A percentile compares a stretch with the other conserved stretches of the same genome.
Conservation (phyloP, 2,888 invertebrate species). For the Andrena fulva region DNA sequence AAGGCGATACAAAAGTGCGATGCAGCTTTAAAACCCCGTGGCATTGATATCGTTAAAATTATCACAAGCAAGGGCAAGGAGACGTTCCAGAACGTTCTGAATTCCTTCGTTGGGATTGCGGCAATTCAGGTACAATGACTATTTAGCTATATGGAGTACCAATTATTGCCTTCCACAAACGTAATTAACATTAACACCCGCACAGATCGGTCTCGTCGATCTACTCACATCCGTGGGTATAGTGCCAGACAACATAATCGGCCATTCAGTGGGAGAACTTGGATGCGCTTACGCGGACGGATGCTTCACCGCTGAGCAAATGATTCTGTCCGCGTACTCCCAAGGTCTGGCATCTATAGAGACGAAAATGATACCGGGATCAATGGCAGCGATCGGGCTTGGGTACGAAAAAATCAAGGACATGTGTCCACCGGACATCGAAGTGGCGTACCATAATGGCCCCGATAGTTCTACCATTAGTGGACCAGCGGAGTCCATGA, state of each 20-base stretch:
- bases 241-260: conserved; percentile 90
- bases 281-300: conserved; percentile 98
- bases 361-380: conserved; percentile 87
- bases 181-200: too few species aligned
- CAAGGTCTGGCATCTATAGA: conserved; percentile 80
- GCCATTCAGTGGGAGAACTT: conserved; percentile 97
- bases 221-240: conserved; percentile 88
- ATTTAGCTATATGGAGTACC: background rate
- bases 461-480: conserved; percentile 95
- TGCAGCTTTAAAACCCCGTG: conserved; percentile 86
- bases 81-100: conserved; percentile 88
- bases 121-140: conserved; percentile 86
- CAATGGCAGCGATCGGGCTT: conserved; percentile 95
- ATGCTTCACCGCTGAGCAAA: conserved; percentile 88
- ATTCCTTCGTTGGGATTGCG: conserved; percentile 91
- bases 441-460: conserved; percentile 95
- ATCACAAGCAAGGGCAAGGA: conserved; percentile 87
- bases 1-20: conserved; percentile 88
- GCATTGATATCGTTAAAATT: conserved; percentile 88
- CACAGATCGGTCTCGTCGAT: conserved; percentile 88
- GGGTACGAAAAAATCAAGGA: conserved; percentile 87
- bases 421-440: conserved; percentile 91
- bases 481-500: conserved; percentile 91
- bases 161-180: background rate
- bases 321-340: conserved; percentile 78